A percentile compares a stretch with the other conserved stretches of the same genome.
Conservation (phyloP, 2,113 vertebrate genomes). For the Bostrychus sinensis region DNA sequence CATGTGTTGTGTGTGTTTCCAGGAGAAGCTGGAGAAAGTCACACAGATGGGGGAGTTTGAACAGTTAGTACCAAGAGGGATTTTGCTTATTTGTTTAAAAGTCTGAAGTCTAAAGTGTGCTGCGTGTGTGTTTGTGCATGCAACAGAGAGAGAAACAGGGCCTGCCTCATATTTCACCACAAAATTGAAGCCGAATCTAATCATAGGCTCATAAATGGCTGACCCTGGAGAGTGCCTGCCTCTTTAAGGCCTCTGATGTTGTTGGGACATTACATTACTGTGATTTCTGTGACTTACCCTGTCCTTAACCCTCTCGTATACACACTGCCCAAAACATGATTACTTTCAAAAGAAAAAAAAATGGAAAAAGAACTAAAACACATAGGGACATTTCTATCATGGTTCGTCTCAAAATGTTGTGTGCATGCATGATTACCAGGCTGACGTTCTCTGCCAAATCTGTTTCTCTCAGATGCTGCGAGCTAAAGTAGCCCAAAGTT, state of each 20-base stretch:
- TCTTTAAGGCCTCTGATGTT: constrained; percentile 47
- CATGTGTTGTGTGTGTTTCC: constrained; percentile 32
- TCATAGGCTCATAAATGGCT: constrained; percentile 72
- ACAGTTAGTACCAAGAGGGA: constrained; percentile 47
- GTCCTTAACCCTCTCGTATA: not conserved
- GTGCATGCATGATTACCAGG: constrained; percentile 50
- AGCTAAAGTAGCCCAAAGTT: constrained; percentile 58
- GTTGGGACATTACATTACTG: not conserved
- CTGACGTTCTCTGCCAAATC: constrained; percentile 53
- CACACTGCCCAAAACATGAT: no score
- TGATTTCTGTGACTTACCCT: not conserved
- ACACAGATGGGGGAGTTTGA: constrained; percentile 28
- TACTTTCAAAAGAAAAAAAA: not conserved
- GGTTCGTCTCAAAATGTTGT: constrained; percentile 47
- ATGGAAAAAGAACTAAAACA: constrained; percentile 18
- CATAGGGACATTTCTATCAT: constrained; percentile 28
- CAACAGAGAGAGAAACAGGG: constrained; percentile 44
- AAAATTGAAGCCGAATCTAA: constrained; percentile 76
- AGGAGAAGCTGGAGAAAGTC: constrained; percentile 32
- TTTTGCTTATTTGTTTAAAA: constrained; percentile 55
- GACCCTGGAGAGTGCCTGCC: constrained; percentile 67
- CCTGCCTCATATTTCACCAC: constrained; percentile 73
- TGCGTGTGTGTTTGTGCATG: constrained; percentile 41
- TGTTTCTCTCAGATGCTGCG: constrained; percentile 50
- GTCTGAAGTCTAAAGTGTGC: constrained; percentile 28